Conservation (phyloP, 2,888 invertebrate species). For the Frankliniella fusca region DNA sequence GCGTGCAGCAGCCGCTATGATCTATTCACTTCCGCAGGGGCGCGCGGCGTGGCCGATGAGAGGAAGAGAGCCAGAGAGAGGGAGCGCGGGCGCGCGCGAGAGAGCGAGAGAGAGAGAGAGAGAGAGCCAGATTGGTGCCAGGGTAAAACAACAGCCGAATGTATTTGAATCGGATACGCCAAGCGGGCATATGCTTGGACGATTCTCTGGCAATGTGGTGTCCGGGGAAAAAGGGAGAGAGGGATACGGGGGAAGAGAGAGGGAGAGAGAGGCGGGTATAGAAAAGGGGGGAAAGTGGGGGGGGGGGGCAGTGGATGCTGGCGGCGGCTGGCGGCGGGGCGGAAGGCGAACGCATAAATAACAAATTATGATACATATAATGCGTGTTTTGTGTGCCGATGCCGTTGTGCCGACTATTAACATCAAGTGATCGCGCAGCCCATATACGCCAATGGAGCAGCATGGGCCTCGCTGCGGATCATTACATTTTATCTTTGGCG, state of each 20-base stretch:
- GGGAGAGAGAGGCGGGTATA: not conserved
- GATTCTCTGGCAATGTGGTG: slow-evolving; percentile 11
- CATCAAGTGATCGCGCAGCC: not conserved
- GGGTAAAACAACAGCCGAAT: not conserved
- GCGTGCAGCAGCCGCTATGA: not conserved
- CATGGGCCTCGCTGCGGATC: not conserved
- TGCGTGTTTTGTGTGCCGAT: slow-evolving; percentile 11
- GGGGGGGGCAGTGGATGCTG: not conserved
- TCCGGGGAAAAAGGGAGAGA: not conserved
- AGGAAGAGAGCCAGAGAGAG: not conserved
- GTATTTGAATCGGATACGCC: slow-evolving; percentile 22
- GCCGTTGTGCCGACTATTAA: not conserved
- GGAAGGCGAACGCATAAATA: slow-evolving; percentile 21
- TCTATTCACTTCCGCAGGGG: slow-evolving; percentile 12
- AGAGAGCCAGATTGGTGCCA: not conserved
- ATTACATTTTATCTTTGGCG: slow-evolving; percentile 22
- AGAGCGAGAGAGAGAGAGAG: slow-evolving; percentile 9
- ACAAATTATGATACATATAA: slow-evolving; percentile 21
- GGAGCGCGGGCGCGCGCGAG: not conserved
- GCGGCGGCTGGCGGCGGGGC: not conserved
- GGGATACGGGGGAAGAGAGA: too few relatives aligned
- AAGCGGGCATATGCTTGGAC: not conserved
- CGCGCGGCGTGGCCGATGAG: too few relatives aligned
- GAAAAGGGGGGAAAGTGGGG: not conserved
- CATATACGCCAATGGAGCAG: not conserved